Evolutionary conservation across 2,113 vertebrate genomes (phyloP).

Genomic region (Ursus arctos): DNA sequence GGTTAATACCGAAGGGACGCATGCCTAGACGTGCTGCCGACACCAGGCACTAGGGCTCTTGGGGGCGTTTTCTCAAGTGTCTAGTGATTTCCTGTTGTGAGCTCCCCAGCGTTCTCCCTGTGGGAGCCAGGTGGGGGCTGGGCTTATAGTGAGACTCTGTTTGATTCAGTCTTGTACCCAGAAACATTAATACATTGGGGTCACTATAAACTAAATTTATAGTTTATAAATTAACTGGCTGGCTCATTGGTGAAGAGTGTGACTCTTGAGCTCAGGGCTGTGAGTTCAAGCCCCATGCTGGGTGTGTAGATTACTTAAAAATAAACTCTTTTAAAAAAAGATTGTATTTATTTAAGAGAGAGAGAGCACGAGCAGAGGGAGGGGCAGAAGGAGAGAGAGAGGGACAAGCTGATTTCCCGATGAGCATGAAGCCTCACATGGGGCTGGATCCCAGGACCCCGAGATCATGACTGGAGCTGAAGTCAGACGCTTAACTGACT

Average conservation of each 20-base stretch:
- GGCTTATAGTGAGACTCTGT: not conserved
- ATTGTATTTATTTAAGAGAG: too few relatives aligned
- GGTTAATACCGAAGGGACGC: not conserved
- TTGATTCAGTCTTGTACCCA: not conserved
- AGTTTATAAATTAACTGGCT: not conserved
- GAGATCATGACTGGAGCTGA: not conserved
- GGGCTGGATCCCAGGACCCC: not conserved
- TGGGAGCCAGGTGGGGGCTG: not conserved
- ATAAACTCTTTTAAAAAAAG: not conserved
- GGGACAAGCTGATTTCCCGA: not conserved
- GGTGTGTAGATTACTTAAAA: not conserved
- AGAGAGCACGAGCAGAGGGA: not conserved
- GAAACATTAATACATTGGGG: not conserved
- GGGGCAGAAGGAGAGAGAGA: not conserved
- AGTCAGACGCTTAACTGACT: not conserved
- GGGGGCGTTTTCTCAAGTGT: not conserved
- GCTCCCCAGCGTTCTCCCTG: not conserved
- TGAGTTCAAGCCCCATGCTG: not conserved
- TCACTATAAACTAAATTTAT: not conserved
- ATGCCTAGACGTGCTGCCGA: too few relatives aligned
- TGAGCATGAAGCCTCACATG: not conserved
- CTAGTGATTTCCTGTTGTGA: not conserved
- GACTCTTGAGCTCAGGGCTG: not conserved
- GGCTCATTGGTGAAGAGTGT: not conserved
- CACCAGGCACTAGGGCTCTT: not conserved